Percentiles rank a stretch among this genome's conserved stretches.
These are phyloP conservation scores for Drosophila sproati DNA, from an alignment of 1,140 invertebrate genomes.

Conservation along the genomic window DNA sequence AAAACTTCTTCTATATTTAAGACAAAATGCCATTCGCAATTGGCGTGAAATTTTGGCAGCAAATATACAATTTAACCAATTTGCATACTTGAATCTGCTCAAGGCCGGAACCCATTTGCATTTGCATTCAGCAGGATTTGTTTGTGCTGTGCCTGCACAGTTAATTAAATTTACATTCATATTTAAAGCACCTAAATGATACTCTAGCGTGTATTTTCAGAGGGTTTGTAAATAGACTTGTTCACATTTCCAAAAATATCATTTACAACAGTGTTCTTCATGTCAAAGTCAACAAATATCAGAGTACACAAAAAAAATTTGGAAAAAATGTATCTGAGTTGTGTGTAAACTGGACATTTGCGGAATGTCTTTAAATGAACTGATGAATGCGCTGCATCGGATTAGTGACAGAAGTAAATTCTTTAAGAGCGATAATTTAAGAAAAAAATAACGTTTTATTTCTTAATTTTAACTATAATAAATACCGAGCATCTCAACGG, in stretches of 20 bases:
- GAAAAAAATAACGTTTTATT: too few species aligned
- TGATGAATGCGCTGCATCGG: slow-evolving; percentile 33
- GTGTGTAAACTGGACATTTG: slow-evolving; percentile 10
- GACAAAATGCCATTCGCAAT: slow-evolving; percentile 41
- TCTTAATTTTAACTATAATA: too few species aligned
- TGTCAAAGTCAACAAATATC: slow-evolving; percentile 69
- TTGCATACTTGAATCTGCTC: slow-evolving; percentile 54
- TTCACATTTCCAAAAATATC: slow-evolving; percentile 33
- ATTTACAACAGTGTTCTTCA: slow-evolving; percentile 52
- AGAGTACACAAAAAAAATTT: slow-evolving; percentile 31
- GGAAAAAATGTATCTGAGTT: slow-evolving; percentile 31
- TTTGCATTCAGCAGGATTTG: slow-evolving; percentile 19
- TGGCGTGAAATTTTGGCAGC: slow-evolving; percentile 66
- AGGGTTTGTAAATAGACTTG: slow-evolving; percentile 5
- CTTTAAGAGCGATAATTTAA: too few species aligned
- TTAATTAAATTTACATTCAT: slow-evolving; percentile 71
- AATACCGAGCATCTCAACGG: too few species aligned
- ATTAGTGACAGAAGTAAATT: too few species aligned
- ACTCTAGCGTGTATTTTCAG: not conserved
- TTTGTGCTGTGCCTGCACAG: slow-evolving; percentile 7
- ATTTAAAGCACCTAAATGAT: slow-evolving; percentile 32
- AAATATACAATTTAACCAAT: slow-evolving; percentile 41
- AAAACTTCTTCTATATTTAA: slow-evolving; percentile 11
- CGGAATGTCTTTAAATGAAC: slow-evolving; percentile 1
- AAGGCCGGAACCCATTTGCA: slow-evolving; percentile 41